Conservation (phyloP, 2,113 vertebrate species). For the Pogonocichla stellata region DNA sequence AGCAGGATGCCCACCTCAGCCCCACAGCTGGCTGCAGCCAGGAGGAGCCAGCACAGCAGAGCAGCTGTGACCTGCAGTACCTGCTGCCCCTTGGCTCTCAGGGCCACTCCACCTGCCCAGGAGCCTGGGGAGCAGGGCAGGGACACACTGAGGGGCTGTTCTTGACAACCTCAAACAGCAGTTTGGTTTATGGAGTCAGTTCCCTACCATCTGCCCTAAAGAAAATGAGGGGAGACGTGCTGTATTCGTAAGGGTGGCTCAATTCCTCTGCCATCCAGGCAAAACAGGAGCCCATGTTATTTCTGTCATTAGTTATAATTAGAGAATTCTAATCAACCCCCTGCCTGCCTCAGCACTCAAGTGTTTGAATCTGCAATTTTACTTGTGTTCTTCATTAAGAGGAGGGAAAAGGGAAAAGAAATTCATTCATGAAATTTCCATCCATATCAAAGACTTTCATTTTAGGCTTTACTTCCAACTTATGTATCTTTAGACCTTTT, state of each 20-base stretch:
- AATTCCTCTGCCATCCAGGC: not conserved
- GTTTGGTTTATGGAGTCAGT: not conserved
- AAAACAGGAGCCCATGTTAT: conserved; percentile 47
- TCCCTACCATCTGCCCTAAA: not conserved
- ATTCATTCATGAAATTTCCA: conserved; percentile 47
- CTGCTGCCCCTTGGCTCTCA: rapidly evolving
- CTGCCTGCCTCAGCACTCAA: conserved; percentile 50
- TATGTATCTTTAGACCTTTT: not conserved
- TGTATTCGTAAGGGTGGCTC: not conserved
- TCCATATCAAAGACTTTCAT: not conserved
- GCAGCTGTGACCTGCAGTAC: not conserved
- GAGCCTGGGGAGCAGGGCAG: rapidly evolving
- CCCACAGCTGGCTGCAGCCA: not conserved
- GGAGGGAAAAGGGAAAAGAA: conserved; percentile 4
- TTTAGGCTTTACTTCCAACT: not conserved
- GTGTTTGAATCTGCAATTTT: conserved; percentile 54
- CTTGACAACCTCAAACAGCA: not conserved
- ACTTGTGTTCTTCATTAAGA: conserved; percentile 42
- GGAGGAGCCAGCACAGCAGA: too few relatives aligned
- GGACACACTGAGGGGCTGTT: not conserved
- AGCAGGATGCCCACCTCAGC: rapidly evolving
- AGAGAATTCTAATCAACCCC: conserved; percentile 65
- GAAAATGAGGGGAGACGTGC: not conserved
- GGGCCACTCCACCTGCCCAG: not conserved
- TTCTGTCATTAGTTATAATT: conserved; percentile 68